Evolutionary conservation across 2,797 vertebrate genomes (phyloP).

Genomic region (Phoebastria nigripes): DNA sequence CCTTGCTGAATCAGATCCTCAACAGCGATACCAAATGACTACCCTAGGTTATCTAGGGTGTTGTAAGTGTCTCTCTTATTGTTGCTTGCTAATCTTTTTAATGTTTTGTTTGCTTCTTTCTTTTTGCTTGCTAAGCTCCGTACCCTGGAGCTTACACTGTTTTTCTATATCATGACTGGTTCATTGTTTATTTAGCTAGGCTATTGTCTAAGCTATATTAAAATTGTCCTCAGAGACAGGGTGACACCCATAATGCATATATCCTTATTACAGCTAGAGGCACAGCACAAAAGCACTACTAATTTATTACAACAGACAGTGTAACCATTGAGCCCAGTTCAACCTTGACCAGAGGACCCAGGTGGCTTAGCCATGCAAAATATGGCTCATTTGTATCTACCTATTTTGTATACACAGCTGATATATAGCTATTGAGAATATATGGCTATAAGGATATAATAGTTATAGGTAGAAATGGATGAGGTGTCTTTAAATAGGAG

Average conservation of each 20-base stretch:
- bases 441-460: constrained; percentile 18
- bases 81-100: background rate
- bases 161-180: constrained; percentile 29
- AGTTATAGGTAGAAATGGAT: constrained; percentile 55
- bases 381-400: constrained; percentile 52
- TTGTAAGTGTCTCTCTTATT: background rate
- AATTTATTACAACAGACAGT: constrained; percentile 59
- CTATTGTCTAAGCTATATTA: constrained; percentile 60
- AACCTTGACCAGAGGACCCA: constrained; percentile 66
- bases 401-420: constrained; percentile 47
- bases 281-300: constrained; percentile 40
- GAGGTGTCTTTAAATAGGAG: constrained; percentile 44
- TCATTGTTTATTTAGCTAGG: constrained; percentile 65
- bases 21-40: background rate
- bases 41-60: background rate
- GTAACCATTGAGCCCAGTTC: constrained; percentile 43
- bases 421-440: constrained; percentile 40
- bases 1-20: background rate
- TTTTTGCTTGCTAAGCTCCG: background rate
- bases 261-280: constrained; percentile 58
- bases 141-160: constrained; percentile 5
- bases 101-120: background rate
- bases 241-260: constrained; percentile 63
- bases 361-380: constrained; percentile 57
- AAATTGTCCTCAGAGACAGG: constrained; percentile 58